Evolutionary conservation across 2,113 vertebrate genomes (phyloP), one percentile per base, ranked within the genome.

Genomic region (Noturus placidus): DNA sequence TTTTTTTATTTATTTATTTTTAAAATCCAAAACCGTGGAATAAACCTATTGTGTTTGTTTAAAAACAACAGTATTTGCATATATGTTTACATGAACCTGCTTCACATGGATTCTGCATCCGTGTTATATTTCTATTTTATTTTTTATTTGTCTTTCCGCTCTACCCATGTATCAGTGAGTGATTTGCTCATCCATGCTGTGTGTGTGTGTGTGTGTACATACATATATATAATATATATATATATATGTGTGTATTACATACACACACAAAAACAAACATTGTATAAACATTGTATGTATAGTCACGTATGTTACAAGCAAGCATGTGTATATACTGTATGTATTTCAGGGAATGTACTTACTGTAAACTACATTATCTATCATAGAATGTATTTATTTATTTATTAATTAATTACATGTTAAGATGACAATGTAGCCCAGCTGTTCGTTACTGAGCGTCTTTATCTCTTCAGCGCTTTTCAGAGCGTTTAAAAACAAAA

Each of bases 331-430:
- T 81, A 59, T 81, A 50, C 9, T 50, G 46, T 50, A 93, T 95
- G 92, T 92, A 94, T 92, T 93, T 92, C 91, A 94, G 92, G 93
- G 94, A 95, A 95, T 95, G 95, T 95, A 95, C 92, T 91, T 94
- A 95, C 90, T 94, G 93, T 95, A 95, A 95, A 94, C 93, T 93
- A 93, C 93, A 93, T 91, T 89, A 94, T 88, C 74, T 88, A 35
- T 82, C 33, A 87, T 94, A 95, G 92, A 94, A 91, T 92, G 90
- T 93, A 94, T 94, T 93, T 95, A 96, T 94, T 93, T 95, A 96
- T 95, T 95, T 93, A 95, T 92, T 92, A 91, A 96, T 95, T 94
- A 93, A 95, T 92, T 92, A 93, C 87, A 88, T 91, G 87, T 90
- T 91, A 25, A 86, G 76, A 89, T 90, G 92, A 94, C 87, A 2